Base-by-base conservation (phyloP, 2,113 vertebrate species). In the Geococcyx californianus region DNA sequence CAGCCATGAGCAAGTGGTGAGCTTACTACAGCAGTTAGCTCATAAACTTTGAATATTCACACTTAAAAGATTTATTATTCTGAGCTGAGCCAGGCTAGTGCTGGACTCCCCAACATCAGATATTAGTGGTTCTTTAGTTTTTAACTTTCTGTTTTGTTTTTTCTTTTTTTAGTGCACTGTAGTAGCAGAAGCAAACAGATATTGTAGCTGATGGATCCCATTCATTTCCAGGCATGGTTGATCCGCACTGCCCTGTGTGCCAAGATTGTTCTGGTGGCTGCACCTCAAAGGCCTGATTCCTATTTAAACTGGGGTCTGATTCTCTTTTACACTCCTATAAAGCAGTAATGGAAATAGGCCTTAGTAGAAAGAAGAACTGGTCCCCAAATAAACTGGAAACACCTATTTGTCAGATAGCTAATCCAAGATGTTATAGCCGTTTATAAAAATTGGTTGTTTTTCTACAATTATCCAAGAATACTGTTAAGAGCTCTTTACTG, bases 391-490 rank as follows among this genome's bases (percentile, higher is more conserved):
- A 86, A 29, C 34, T 44, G 60, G 75, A 83, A 94, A 34, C 64
- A 93, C 76, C 38, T 88, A 68, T 88, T 88, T 84, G 67, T 95
- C 90, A 94, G 87, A 91, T 94, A 93, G 68, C 52, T 96, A 86
- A 95, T 88, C 34, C 23, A 72, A 67, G 68, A 90, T 38, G 63
- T 78, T 92, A 68, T 5, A 69, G 52, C 15, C 31, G 20, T 88
- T 93, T 85, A 75, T 89, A 84, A 92, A 95, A 84, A 60, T 19
- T 52, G 80, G 42, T 44, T 94, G 21, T 89, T 95, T 94, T 94
- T 81, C 68, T 74, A 29, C 60, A 83, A 64, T 40, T 56, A 74
- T 90, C 80, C 72, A 86, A 56, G 73, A 93, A 92, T 81, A 69
- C 26, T 73, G 24, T 90, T 93, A 92, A 93, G 72, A 93, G 87